These are phyloP conservation scores for Kryptopterus vitreolus DNA, from an alignment of 2,797 vertebrate genomes.

Conservation along the genomic window DNA sequence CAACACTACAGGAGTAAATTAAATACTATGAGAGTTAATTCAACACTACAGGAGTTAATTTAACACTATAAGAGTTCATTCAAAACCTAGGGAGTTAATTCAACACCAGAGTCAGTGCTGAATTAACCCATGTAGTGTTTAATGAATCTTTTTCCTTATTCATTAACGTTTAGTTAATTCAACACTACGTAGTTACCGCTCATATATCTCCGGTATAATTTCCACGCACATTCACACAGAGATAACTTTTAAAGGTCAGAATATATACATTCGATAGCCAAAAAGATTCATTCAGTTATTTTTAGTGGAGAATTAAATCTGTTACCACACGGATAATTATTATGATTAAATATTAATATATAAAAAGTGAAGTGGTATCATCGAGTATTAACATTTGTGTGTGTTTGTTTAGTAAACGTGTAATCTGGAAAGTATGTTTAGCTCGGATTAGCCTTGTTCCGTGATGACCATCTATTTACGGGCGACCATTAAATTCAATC, in stretches of 20 bases:
- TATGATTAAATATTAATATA: neutral
- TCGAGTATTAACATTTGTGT: too few species aligned
- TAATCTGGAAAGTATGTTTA: conserved; percentile 12
- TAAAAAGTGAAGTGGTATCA: too few species aligned
- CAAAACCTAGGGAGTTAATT: neutral
- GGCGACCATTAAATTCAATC: neutral
- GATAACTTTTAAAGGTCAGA: neutral
- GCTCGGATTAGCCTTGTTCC: conserved; percentile 31
- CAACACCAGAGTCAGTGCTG: neutral
- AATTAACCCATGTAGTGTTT: too few species aligned
- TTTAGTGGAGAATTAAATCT: neutral
- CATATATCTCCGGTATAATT: neutral
- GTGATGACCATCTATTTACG: conserved; percentile 57
- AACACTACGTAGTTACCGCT: neutral
- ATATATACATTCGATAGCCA: neutral
- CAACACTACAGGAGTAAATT: neutral
- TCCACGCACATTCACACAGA: neutral
- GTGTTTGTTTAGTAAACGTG: neutral
- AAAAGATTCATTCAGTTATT: too few species aligned
- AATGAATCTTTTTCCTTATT: too few species aligned
- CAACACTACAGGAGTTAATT: neutral
- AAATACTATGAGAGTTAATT: neutral
- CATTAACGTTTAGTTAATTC: too few species aligned
- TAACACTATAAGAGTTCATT: neutral
- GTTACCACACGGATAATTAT: neutral